phyloP scores from a whole-genome alignment of 2,113 vertebrate genomes.

The Lophotis ruficrista region DNA sequence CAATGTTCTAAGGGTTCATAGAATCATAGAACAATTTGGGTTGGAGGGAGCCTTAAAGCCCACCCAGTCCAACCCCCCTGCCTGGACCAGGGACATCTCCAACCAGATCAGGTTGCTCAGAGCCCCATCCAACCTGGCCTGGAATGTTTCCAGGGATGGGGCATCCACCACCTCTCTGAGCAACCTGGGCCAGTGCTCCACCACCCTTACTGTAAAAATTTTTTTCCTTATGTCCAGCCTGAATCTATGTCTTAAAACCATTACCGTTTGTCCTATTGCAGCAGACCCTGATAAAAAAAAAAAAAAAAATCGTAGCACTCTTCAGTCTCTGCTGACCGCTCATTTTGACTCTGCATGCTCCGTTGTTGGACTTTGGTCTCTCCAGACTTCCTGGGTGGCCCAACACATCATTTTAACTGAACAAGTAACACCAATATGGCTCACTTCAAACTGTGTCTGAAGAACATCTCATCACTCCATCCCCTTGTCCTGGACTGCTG shows the following conservation, averaged over 20 bases:
- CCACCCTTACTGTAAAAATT: background rate
- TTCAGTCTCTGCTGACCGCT: background rate
- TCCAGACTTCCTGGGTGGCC: background rate
- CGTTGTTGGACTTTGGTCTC: background rate
- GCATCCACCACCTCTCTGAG: background rate
- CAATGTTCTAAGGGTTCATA: background rate
- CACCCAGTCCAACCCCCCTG: too few species aligned
- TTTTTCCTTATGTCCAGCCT: background rate
- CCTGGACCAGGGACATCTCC: too few species aligned
- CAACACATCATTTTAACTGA: background rate
- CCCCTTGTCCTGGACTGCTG: background rate
- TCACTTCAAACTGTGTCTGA: background rate
- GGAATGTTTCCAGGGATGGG: background rate
- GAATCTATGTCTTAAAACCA: background rate
- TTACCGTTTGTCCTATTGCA: background rate
- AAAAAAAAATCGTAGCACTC: background rate
- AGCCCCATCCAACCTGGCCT: background rate
- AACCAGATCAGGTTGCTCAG: too few species aligned
- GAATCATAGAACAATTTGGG: too few species aligned
- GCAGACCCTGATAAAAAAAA: background rate
- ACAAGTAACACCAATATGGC: background rate
- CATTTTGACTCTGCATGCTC: background rate
- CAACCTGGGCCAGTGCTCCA: accelerated
- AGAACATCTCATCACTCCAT: background rate
- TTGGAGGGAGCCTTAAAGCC: too few species aligned